phyloP scores from a whole-genome alignment of 1,140 invertebrate species.

The Oryzaephilus surinamensis region DNA sequence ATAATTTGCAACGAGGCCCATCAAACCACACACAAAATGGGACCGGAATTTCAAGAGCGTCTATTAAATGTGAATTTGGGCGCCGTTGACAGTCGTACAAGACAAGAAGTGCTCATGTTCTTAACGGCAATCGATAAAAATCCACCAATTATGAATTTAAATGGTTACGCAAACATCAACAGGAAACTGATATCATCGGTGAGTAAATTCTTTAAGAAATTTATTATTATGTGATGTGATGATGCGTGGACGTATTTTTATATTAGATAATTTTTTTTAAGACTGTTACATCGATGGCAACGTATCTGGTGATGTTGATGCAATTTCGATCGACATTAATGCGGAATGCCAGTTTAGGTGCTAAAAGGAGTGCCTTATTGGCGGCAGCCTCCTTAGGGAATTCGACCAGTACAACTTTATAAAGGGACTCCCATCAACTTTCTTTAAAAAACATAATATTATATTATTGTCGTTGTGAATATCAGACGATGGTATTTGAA shows the following conservation, averaged over 20 bases:
- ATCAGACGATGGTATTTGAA: no score
- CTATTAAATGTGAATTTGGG: slow-evolving; percentile 50
- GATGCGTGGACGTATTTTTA: neutral
- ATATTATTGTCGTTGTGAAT: no score
- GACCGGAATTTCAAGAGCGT: slow-evolving; percentile 51
- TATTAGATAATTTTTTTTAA: slow-evolving; percentile 37
- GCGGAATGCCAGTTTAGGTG: no score
- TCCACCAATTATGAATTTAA: slow-evolving; percentile 58
- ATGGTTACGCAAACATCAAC: slow-evolving; percentile 57
- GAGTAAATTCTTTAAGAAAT: slow-evolving; percentile 26
- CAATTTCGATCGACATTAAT: slow-evolving; percentile 59
- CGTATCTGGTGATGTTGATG: slow-evolving; percentile 55
- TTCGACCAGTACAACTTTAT: no score
- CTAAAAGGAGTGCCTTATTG: no score
- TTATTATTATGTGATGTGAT: no score
- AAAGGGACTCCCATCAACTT: no score
- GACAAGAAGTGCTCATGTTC: slow-evolving; percentile 58
- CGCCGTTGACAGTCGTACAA: slow-evolving; percentile 46
- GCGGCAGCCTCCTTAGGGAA: no score
- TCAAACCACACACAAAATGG: slow-evolving; percentile 52
- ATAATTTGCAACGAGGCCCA: slow-evolving; percentile 60
- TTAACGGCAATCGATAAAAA: slow-evolving; percentile 59
- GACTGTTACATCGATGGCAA: slow-evolving; percentile 55
- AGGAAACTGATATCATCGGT: slow-evolving; percentile 53
- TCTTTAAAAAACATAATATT: no score